phyloP scores from a whole-genome alignment of 2,888 invertebrate species.

The Druceiella hillmani region DNA sequence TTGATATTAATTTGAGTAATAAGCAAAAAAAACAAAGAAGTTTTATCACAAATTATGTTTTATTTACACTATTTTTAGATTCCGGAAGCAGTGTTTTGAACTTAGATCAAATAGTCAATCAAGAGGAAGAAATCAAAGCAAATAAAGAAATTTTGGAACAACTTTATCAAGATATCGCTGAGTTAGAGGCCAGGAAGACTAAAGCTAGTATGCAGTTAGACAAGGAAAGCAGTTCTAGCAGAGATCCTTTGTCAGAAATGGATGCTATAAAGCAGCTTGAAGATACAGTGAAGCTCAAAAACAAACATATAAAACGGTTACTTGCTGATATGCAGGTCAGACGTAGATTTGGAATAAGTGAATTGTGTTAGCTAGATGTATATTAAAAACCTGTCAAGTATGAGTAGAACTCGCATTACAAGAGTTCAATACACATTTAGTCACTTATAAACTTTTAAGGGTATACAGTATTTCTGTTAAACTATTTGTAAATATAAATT shows the following conservation, averaged over 20 bases:
- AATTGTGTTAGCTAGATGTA: too few species aligned
- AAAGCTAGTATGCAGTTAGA: slow-evolving; percentile 24
- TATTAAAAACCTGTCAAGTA: too few species aligned
- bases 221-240: slow-evolving; percentile 41
- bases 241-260: slow-evolving; percentile 42
- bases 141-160: slow-evolving; percentile 46
- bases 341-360: too few species aligned
- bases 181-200: slow-evolving; percentile 36
- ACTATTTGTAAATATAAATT: too few species aligned
- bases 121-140: slow-evolving; percentile 44
- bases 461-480: too few species aligned
- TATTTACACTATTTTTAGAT: slow-evolving; percentile 25
- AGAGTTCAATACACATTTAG: too few species aligned
- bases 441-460: too few species aligned
- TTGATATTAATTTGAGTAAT: neutral
- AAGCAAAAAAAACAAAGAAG: neutral
- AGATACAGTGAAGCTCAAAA: slow-evolving; percentile 59
- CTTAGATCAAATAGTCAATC: slow-evolving; percentile 37
- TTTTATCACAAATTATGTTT: neutral
- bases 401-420: too few species aligned
- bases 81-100: slow-evolving; percentile 33
- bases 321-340: slow-evolving; percentile 68
- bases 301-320: slow-evolving; percentile 71
- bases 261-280: slow-evolving; percentile 41
- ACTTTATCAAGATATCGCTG: slow-evolving; percentile 37